phyloP scores from a whole-genome alignment of 92 coral and sea anemone species.

The Chrysogorgia sp. region DNA sequence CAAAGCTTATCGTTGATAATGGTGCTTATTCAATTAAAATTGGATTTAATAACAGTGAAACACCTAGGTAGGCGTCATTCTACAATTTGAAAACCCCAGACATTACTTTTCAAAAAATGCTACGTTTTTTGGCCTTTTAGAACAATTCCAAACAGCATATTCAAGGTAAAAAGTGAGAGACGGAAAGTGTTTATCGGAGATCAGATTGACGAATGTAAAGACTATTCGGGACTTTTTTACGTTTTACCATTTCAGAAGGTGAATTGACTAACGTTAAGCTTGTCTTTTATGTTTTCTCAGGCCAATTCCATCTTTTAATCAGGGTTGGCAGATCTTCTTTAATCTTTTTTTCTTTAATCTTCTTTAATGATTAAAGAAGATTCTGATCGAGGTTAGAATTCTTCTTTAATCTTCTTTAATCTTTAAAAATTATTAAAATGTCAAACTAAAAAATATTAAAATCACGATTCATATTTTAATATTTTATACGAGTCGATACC shows the following conservation, averaged over 20 bases:
- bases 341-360: too few species aligned
- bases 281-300: too few species aligned
- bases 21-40: conserved; percentile 81
- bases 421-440: too few species aligned
- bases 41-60: conserved; percentile 67
- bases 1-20: conserved; percentile 72
- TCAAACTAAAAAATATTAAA: too few species aligned
- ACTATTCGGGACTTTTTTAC: conserved; percentile 88
- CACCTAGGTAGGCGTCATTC: conserved; percentile 66
- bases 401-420: too few species aligned
- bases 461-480: too few species aligned
- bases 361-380: too few species aligned
- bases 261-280: too few species aligned
- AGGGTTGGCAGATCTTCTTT: too few species aligned
- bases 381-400: too few species aligned
- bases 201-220: conserved; percentile 94
- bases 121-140: conserved; percentile 42
- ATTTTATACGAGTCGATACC: too few species aligned
- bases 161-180: conserved; percentile 94
- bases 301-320: too few species aligned
- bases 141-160: conserved; percentile 79
- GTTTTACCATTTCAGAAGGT: conserved; percentile 87
- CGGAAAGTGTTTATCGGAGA: conserved; percentile 90
- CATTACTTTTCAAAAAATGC: background rate
- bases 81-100: background rate